Base-by-base conservation (phyloP, 2,797 vertebrate genomes). In the Crenichthys baileyi region DNA sequence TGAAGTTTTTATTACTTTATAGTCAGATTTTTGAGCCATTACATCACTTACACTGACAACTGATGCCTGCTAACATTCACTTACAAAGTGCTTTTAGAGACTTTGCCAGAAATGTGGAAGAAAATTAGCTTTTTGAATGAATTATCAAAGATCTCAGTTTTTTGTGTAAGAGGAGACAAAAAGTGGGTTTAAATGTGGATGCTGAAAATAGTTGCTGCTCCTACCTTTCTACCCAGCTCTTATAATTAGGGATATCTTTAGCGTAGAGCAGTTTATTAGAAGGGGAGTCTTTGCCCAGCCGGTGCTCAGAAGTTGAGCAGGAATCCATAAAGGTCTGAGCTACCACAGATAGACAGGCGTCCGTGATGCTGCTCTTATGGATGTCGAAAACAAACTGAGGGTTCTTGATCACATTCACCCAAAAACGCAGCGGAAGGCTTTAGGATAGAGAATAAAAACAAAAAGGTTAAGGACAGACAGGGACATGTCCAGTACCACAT, bases 271-370 rank as follows among this genome's bases (percentile, higher is more conserved):
- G 95, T 94, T 99, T 99, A 92, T 99, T 99, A 90, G 98, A 99
- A 8, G 98, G 98, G 0, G 98, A 99, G 88, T 99, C 98, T 86
- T 99, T 99, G 89, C 98, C 98, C 89, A 99, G 95, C 18, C 98
- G 97, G 84, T 99, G 98, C 91, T 99, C 98, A 0, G 98, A 99
- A 4, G 98, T 99, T 79, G 98, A 99, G 85, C 98, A 99, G 1
- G 98, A 99, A 70, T 99, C 98, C 98, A 99, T 99, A 89, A 99
- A 99, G 26, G 98, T 99, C 95, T 99, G 98, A 51, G 98, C 98
- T 73, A 99, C 98, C 0, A 99, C 98, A 0, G 98, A 99, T 55
- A 99, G 96, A 86, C 98, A 99, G 82, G 98, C 98, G 0, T 99
- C 98, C 0, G 98, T 99, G 95, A 99, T 99, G 95, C 98, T 99